Evolutionary conservation across 2,113 vertebrate genomes (phyloP).

Genomic region (Lycocorax pyrrhopterus): DNA sequence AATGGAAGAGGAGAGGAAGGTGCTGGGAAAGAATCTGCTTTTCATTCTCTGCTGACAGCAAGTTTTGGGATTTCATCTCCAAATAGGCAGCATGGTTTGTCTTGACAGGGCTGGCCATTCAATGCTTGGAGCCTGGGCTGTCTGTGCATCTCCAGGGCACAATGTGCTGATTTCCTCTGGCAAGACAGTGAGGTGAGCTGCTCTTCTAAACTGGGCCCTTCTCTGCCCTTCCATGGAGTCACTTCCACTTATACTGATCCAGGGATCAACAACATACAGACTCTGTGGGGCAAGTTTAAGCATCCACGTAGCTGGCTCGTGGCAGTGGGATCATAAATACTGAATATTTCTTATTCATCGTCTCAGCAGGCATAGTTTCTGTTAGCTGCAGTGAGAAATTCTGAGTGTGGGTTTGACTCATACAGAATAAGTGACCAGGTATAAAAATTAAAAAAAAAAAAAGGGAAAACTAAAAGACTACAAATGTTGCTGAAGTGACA

Average conservation of each 20-base stretch:
- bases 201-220: background rate
- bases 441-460: background rate
- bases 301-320: background rate
- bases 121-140: background rate
- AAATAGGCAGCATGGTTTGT: background rate
- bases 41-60: background rate
- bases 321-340: background rate
- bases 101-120: background rate
- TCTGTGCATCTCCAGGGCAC: background rate
- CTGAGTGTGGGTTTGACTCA: background rate
- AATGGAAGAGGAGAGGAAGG: background rate
- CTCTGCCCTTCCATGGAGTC: background rate
- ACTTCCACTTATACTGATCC: background rate
- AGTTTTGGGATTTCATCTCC: background rate
- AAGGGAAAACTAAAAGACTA: background rate
- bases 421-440: background rate
- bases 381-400: background rate
- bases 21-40: background rate
- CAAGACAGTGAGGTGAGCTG: background rate
- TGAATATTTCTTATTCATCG: background rate
- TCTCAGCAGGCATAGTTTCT: background rate
- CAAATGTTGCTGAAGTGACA: slow-evolving; percentile 47
- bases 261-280: background rate
- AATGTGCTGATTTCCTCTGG: background rate
- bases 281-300: background rate